phyloP scores from a whole-genome alignment of 2,888 invertebrate genomes.

The Argyresthia goedartella region DNA sequence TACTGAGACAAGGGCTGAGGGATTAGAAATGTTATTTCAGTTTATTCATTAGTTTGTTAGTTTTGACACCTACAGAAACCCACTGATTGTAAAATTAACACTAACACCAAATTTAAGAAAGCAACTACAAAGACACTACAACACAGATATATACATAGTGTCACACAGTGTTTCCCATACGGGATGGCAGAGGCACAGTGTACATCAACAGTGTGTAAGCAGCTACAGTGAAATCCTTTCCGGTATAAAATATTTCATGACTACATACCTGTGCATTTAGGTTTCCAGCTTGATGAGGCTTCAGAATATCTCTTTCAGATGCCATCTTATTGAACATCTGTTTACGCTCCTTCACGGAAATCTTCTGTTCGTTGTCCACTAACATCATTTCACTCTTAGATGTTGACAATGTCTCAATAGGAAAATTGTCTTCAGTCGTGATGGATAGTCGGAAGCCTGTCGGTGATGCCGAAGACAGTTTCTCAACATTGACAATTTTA shows the following conservation, averaged over 20 bases:
- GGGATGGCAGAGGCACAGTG: too few relatives aligned
- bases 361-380: conserved; percentile 71
- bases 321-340: conserved; percentile 94
- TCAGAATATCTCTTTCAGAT: conserved; percentile 79
- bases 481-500: conserved; percentile 28
- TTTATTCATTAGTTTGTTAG: too few relatives aligned
- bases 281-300: conserved; percentile 48
- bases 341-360: conserved; percentile 93
- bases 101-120: too few relatives aligned
- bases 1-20: too few relatives aligned
- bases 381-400: conserved; percentile 54
- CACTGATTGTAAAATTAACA: too few relatives aligned
- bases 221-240: not conserved
- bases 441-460: conserved; percentile 25
- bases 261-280: conserved; percentile 74
- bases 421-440: conserved; percentile 24
- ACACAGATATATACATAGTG: too few relatives aligned
- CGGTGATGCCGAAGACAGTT: conserved; percentile 9
- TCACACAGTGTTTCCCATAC: too few relatives aligned
- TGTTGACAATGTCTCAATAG: conserved; percentile 26
- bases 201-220: not conserved
- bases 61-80: too few relatives aligned
- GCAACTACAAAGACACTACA: too few relatives aligned
- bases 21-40: too few relatives aligned
- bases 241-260: not conserved